These are phyloP conservation scores for Semnopithecus entellus DNA, from an alignment of 2,113 vertebrate genomes.

Conservation along the genomic window DNA sequence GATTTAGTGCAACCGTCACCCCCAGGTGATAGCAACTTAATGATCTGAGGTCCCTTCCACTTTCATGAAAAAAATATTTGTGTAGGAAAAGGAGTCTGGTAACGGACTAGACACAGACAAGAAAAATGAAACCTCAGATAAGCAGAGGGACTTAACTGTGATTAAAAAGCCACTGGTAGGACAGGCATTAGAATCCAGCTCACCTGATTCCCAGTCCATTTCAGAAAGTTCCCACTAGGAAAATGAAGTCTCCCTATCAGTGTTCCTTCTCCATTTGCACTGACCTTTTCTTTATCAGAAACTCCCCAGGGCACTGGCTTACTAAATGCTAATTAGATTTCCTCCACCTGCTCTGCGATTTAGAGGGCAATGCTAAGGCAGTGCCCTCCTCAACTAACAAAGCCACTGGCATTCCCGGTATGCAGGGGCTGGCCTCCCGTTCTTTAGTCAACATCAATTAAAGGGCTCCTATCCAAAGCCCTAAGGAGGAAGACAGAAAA, in stretches of 20 bases:
- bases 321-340: constrained; percentile 75
- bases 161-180: background rate
- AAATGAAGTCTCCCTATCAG: constrained; percentile 23
- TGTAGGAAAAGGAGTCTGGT: background rate
- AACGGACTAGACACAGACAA: constrained; percentile 17
- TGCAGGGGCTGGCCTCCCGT: constrained; percentile 65
- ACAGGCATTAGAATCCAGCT: constrained; percentile 18
- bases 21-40: background rate
- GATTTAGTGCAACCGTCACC: too few relatives aligned
- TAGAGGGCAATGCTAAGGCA: constrained; percentile 58
- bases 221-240: constrained; percentile 41
- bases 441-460: constrained; percentile 65
- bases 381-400: constrained; percentile 64
- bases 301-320: constrained; percentile 62
- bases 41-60: background rate
- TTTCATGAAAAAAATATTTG: constrained; percentile 31
- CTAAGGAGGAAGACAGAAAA: constrained; percentile 57
- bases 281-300: constrained; percentile 70
- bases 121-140: constrained; percentile 16
- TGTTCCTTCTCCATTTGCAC: constrained; percentile 23
- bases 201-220: background rate
- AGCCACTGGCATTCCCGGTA: constrained; percentile 73
- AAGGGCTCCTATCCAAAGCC: constrained; percentile 53
- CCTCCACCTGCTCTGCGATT: constrained; percentile 76
- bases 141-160: background rate